Percentiles rank a stretch among this genome's conserved stretches.
Conservation (phyloP, 1,140 invertebrate genomes). For the Bombus pyrosoma region DNA sequence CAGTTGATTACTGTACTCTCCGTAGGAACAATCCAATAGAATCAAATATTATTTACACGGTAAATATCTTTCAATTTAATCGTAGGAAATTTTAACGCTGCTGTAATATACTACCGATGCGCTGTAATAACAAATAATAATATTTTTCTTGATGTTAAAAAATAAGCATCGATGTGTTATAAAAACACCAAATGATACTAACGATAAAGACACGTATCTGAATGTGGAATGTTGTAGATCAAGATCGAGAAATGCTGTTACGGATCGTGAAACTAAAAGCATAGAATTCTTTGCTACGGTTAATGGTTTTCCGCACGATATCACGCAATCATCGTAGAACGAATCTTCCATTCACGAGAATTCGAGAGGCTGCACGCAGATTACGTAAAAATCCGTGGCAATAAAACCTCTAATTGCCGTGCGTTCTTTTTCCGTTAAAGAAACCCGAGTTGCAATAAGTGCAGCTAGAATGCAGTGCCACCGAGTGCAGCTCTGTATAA, state of each 20-base stretch:
- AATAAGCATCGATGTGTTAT: rapidly evolving
- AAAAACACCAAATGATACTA: neutral
- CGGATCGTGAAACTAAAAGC: neutral
- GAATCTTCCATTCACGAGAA: neutral
- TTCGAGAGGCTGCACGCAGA: neutral
- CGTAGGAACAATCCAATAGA: too few relatives aligned
- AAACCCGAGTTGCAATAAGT: conserved; percentile 6
- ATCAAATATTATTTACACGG: too few relatives aligned
- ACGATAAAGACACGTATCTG: neutral
- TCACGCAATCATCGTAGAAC: neutral
- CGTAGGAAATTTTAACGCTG: neutral
- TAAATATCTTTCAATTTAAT: neutral
- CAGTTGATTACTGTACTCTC: too few relatives aligned
- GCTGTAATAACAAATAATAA: neutral
- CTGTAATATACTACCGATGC: neutral
- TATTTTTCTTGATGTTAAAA: neutral
- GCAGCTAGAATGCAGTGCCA: neutral
- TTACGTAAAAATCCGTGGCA: neutral
- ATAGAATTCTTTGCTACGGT: neutral
- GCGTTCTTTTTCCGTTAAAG: neutral
- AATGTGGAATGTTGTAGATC: neutral
- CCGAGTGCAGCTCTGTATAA: conserved; percentile 6
- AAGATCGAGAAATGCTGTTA: neutral
- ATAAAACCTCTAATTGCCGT: conserved; percentile 9
- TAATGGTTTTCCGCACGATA: neutral